Conservation (phyloP, 2,888 invertebrate species). For the Phalera bucephala region DNA sequence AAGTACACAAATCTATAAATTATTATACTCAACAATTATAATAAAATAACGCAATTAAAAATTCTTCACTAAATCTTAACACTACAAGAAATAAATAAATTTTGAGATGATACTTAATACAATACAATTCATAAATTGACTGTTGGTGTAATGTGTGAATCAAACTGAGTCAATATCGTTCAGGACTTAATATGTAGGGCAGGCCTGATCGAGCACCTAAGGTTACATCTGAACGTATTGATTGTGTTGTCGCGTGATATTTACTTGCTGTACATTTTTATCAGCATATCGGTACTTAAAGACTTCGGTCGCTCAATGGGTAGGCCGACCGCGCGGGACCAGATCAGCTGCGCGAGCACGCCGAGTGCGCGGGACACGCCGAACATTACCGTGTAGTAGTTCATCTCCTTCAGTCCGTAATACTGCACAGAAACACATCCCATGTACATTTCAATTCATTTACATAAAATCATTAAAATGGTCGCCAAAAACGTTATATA, state of each 20-base stretch:
- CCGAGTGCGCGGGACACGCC: constrained; percentile 95
- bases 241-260: constrained; percentile 15
- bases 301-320: constrained; percentile 95
- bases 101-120: constrained; percentile 20
- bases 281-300: constrained; percentile 86
- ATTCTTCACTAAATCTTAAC: constrained; percentile 46
- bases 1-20: constrained; percentile 48
- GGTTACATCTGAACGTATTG: constrained; percentile 23
- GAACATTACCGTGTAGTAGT: constrained; percentile 96
- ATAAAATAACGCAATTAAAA: constrained; percentile 35
- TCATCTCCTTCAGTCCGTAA: constrained; percentile 96
- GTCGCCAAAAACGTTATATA: too few relatives aligned
- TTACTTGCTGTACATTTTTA: constrained; percentile 72
- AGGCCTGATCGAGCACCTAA: neutral
- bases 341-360: constrained; percentile 91
- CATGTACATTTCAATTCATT: too few relatives aligned
- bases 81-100: constrained; percentile 27
- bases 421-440: constrained; percentile 80
- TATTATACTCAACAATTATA: constrained; percentile 38
- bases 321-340: constrained; percentile 93
- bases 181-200: constrained; percentile 11
- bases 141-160: constrained; percentile 49
- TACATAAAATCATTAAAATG: too few relatives aligned
- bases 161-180: constrained; percentile 36
- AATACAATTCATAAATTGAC: constrained; percentile 36